Percentiles rank a stretch among this genome's conserved stretches.
These are phyloP conservation scores for Malurus melanocephalus DNA, from an alignment of 2,113 vertebrate species.

Conservation along the genomic window DNA sequence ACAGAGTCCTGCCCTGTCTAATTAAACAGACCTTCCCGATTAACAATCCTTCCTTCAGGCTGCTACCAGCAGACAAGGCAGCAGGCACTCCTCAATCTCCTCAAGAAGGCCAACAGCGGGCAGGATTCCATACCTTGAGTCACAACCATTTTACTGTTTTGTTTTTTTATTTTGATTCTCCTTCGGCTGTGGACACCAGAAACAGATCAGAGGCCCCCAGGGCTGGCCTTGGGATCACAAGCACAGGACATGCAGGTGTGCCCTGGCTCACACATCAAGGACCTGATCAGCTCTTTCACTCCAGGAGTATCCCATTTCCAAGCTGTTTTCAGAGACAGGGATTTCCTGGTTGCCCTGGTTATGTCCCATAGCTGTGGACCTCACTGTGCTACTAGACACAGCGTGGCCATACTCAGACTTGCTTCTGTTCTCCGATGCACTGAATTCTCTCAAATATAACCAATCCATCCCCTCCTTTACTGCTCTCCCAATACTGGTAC, in stretches of 20 bases:
- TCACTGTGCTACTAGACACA: background rate
- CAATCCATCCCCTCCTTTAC: background rate
- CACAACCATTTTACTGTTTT: background rate
- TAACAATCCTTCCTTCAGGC: background rate
- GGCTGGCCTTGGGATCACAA: background rate
- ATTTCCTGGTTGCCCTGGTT: background rate
- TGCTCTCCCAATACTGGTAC: background rate
- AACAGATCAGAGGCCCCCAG: background rate
- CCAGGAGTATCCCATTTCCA: background rate
- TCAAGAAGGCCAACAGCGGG: background rate
- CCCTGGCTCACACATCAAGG: background rate
- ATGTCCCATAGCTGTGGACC: fast-evolving
- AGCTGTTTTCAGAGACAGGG: background rate
- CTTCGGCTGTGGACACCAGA: background rate
- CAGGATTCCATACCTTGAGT: background rate
- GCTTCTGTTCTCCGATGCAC: background rate
- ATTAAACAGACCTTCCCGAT: slow-evolving; percentile 9
- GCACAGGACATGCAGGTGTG: background rate
- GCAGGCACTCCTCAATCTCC: background rate
- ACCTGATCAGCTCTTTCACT: background rate
- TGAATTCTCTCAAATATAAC: fast-evolving
- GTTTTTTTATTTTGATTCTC: background rate
- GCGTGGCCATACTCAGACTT: fast-evolving
- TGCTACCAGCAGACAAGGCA: background rate
- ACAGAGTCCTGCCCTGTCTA: slow-evolving; percentile 27